Evolutionary conservation across 2,797 vertebrate genomes (phyloP), one percentile per base, ranked within the genome.

Genomic region (Danio choprae): DNA sequence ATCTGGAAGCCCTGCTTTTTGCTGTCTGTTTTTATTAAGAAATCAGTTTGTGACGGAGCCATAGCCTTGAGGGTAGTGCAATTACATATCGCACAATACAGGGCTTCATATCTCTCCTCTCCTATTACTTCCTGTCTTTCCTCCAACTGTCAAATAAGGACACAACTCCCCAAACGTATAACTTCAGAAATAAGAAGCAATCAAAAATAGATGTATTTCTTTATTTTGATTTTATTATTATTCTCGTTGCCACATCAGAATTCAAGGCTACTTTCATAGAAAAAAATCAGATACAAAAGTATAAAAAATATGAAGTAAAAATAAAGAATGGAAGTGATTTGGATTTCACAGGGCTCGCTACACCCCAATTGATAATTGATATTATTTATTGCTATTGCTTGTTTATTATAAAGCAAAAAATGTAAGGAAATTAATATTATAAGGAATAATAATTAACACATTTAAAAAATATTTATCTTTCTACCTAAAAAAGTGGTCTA

Each of bases 11-110:
- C 4, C 40, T 44, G 62, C 62, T 77, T 67, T 55, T 4, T 29
- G 10, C 38, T 13, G 15, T 65, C 74, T 65, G 20, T 67, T 65
- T 56, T 71, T 41, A 56, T 44, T 56, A 41, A 53, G 50, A 76
- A 76, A 63, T 4, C 0, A 9, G 44, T 67, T 67, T 3, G 11
- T 41, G 68, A 53, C 16, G 0, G 50, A 70, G 48, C 6, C 7
- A 41, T 15, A 55, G 68, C 68, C 50, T 55, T 71, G 16, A 53
- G 50, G 36, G 36, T 20, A 51, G 48, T 48, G 22, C 8, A 41
- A 36, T 38, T 55, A 15, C 50, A 70, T 41, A 40, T 69, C 7
- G 8, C 0, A 1, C 29, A 69, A 40, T 29, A 29, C 67, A 40
- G 10, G 4, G 48, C 67, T 51, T 69, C 29, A 51, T 51, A 18